These are phyloP conservation scores for Diacarnus erythraeanus DNA, from an alignment of 37 sponge, comb jelly and placozoan species.

Conservation along the genomic window DNA sequence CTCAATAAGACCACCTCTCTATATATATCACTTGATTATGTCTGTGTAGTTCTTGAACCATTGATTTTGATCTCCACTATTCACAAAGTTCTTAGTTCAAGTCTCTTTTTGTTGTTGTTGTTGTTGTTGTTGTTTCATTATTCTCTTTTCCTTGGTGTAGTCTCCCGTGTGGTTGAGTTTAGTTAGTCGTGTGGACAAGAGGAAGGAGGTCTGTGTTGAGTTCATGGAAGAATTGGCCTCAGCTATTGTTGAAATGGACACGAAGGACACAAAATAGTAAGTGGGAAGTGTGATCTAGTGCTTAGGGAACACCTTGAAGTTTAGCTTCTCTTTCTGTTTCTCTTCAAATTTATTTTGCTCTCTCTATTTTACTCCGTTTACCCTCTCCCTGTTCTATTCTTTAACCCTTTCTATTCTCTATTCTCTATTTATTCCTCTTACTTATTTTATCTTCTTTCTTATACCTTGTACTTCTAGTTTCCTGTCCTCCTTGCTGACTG, in stretches of 20 bases:
- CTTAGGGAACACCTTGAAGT: background rate
- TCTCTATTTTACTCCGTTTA: too few relatives aligned
- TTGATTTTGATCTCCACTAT: too few relatives aligned
- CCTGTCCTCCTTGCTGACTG: conserved; percentile 65
- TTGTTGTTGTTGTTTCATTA: background rate
- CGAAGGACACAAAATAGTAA: conserved; percentile 79
- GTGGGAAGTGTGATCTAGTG: background rate
- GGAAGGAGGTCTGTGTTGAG: conserved; percentile 30
- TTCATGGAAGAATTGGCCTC: conserved; percentile 57
- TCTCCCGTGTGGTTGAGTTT: conserved; percentile 70
- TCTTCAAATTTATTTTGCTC: too few relatives aligned
- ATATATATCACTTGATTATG: too few relatives aligned
- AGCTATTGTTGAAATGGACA: conserved; percentile 50
- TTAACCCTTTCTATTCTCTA: too few relatives aligned
- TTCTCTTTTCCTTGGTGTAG: conserved; percentile 12
- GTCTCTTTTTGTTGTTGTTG: background rate
- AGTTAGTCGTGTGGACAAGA: conserved; percentile 26
- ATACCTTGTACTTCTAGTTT: conserved; percentile 60
- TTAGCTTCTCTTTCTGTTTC: too few relatives aligned
- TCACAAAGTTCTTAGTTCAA: too few relatives aligned
- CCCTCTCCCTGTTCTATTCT: too few relatives aligned
- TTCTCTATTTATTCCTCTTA: too few relatives aligned
- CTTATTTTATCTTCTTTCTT: too few relatives aligned
- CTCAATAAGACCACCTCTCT: too few relatives aligned
- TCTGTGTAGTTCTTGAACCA: too few relatives aligned